phyloP scores from a whole-genome alignment of 2,888 invertebrate genomes.

The Imbricaverruca yamaguchii region DNA sequence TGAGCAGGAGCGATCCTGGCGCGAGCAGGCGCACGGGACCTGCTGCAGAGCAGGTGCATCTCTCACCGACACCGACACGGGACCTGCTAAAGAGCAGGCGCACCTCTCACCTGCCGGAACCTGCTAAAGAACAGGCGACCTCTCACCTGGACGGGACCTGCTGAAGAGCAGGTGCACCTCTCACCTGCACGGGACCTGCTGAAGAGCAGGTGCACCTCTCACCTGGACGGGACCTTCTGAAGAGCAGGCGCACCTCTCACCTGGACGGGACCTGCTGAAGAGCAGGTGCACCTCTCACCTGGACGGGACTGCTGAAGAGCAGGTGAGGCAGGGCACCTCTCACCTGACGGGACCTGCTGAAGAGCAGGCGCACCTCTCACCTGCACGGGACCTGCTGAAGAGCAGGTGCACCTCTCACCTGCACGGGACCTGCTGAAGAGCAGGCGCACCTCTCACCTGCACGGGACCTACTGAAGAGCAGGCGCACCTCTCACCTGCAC shows the following conservation, averaged over 20 bases:
- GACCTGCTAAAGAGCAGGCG: too few species aligned
- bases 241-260: not conserved
- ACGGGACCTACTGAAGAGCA: not conserved
- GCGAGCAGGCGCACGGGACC: too few species aligned
- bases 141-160: not conserved
- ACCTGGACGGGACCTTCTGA: not conserved
- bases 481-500: not conserved
- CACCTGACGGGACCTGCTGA: not conserved
- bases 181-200: not conserved
- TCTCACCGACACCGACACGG: too few species aligned
- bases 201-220: too few species aligned
- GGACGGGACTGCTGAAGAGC: not conserved
- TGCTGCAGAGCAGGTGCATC: too few species aligned
- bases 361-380: not conserved
- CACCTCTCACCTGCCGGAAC: conserved; percentile 2
- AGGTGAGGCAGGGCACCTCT: too few species aligned
- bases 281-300: not conserved
- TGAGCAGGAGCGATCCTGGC: too few species aligned
- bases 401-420: not conserved
- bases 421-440: not conserved
- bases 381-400: not conserved
- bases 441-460: not conserved
- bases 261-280: not conserved
- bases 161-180: too few species aligned
- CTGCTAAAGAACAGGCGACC: too few species aligned